Percentiles rank a stretch among this genome's conserved stretches.
Conservation (phyloP, 2,888 invertebrate genomes). For the Lycaena phlaeas region DNA sequence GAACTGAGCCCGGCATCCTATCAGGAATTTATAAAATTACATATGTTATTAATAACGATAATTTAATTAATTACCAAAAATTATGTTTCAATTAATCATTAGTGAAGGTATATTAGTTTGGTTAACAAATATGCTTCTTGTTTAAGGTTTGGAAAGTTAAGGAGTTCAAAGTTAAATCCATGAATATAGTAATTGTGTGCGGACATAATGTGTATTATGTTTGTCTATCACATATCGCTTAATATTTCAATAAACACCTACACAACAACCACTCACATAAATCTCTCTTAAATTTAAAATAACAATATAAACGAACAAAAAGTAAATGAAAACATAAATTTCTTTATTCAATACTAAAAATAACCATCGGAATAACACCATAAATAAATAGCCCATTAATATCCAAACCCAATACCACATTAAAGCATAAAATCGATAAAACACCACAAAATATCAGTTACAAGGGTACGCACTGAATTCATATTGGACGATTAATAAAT, state of each 20-base stretch:
- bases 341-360: background rate
- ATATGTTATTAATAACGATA: conserved; percentile 6
- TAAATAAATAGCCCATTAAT: conserved; percentile 3
- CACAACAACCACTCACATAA: too few species aligned
- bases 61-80: conserved; percentile 5
- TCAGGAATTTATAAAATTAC: background rate
- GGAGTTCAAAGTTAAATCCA: too few species aligned
- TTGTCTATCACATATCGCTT: too few species aligned
- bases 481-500: conserved; percentile 70
- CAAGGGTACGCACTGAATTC: conserved; percentile 58
- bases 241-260: too few species aligned
- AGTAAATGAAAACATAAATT: background rate
- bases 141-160: too few species aligned
- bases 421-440: conserved; percentile 3
- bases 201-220: too few species aligned
- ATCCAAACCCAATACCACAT: conserved; percentile 4
- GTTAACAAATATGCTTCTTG: too few species aligned
- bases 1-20: conserved; percentile 18
- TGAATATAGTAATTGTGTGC: too few species aligned
- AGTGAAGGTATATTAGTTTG: too few species aligned
- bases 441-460: conserved; percentile 6
- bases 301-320: background rate
- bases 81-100: too few species aligned
- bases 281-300: too few species aligned
- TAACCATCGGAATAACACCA: conserved; percentile 1